These are phyloP conservation scores for Dasyurus viverrinus DNA, from an alignment of 2,113 vertebrate species.

Conservation along the genomic window DNA sequence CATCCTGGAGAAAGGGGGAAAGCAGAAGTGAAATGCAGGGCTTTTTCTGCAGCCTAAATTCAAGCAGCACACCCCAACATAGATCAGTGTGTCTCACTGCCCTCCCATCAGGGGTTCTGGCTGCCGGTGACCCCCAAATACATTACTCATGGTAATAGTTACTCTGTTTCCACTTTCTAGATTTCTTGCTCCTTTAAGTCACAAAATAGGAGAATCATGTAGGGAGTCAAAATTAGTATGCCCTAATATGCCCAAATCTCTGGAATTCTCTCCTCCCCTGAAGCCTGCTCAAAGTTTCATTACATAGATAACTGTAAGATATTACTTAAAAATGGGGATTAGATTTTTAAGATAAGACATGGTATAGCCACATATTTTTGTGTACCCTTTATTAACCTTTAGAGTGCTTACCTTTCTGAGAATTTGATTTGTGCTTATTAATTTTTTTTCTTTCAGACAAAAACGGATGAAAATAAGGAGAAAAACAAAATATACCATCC, in stretches of 20 bases:
- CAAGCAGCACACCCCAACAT: background rate
- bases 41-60: background rate
- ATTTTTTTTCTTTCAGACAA: constrained; percentile 79
- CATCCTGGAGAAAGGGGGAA: background rate
- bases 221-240: background rate
- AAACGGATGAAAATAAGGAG: constrained; percentile 90
- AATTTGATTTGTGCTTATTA: constrained; percentile 38
- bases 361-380: background rate
- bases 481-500: constrained; percentile 93
- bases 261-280: background rate
- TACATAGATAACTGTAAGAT: background rate
- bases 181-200: background rate
- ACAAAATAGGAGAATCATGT: background rate
- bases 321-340: background rate
- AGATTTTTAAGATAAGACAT: background rate
- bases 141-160: background rate
- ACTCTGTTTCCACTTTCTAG: no score
- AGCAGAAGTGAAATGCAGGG: background rate
- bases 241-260: background rate
- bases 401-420: background rate
- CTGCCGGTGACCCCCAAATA: background rate
- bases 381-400: background rate
- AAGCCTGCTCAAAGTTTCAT: background rate
- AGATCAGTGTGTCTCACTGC: background rate
- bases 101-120: background rate